Evolutionary conservation across 1,140 invertebrate genomes (phyloP).

Genomic region (Pollicipes pollicipes): DNA sequence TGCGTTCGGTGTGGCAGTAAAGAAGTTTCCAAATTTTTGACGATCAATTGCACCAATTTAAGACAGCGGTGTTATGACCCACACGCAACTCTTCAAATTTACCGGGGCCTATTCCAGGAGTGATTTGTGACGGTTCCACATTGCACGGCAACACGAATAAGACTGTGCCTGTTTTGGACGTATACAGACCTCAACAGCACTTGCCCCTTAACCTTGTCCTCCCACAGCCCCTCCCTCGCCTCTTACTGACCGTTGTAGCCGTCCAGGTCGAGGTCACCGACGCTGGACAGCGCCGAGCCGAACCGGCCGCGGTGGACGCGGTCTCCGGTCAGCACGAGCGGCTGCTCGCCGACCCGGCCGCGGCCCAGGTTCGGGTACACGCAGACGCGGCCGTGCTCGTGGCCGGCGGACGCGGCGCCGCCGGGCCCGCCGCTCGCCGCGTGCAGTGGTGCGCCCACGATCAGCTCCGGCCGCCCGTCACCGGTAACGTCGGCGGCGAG

Average conservation of each 20-base stretch:
- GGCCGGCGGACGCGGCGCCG: slow-evolving; percentile 20
- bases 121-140: too few species aligned
- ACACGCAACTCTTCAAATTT: too few species aligned
- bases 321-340: slow-evolving; percentile 7
- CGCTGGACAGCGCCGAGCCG: slow-evolving; percentile 27
- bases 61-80: too few species aligned
- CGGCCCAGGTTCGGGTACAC: slow-evolving; percentile 31
- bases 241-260: slow-evolving; percentile 22
- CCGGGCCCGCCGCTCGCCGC: slow-evolving; percentile 16
- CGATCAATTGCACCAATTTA: too few species aligned
- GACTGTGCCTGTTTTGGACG: too few species aligned
- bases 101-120: too few species aligned
- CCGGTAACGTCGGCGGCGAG: slow-evolving; percentile 47
- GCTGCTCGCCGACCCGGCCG: slow-evolving; percentile 1
- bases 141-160: too few species aligned
- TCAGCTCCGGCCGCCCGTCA: slow-evolving; percentile 46
- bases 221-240: too few species aligned
- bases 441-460: slow-evolving; percentile 62
- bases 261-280: slow-evolving; percentile 33
- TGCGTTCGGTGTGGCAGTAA: too few species aligned
- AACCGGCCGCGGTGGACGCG: slow-evolving; percentile 24
- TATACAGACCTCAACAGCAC: too few species aligned
- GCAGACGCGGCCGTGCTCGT: slow-evolving; percentile 41
- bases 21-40: too few species aligned
- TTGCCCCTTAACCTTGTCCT: too few species aligned